Base-by-base conservation (phyloP, 2,888 invertebrate genomes). In the Acanthacorydalis orientalis region DNA sequence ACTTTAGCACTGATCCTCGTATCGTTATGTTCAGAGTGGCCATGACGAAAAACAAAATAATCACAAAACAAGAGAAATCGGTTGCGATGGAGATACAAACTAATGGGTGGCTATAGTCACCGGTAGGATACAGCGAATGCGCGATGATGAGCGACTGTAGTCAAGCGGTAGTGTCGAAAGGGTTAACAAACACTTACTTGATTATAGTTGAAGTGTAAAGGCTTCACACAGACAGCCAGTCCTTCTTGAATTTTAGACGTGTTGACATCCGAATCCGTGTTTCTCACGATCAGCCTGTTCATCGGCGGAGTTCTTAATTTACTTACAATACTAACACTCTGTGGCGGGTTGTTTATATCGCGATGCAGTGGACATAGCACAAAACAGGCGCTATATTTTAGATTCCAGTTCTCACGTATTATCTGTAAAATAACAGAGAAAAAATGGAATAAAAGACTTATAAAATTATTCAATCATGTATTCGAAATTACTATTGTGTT, bases 351-450 rank as follows among this genome's bases (percentile, higher is more conserved):
- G 4, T 73, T 70, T 47, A 74, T 63, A 47, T 76, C 74, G 43
- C 70, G 68, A 33, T 77, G 75, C 49, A 89, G 67, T 8, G 86
- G 80, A 57, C 91, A 92, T 51, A 90, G 69, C 31, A 92, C 78
- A 63, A 90, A 92, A 57, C 86, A 84, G 8, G 92, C 92, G 61
- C 88, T 89, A 67, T 88, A 92, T 61, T 88, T 87, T 31, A 92
- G 69, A 62, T 88, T 91, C 92, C 92, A 92, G 62, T 92, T 91
- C 63, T 92, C 92, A 16, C 90, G 74, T 49, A 92, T 91, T 3
- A 87, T 79, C 83, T 78, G 57, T 38, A 57, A 56, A 42, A 51
- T 47, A 52, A 46, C 35, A 43, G 43, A 53, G 23, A 16, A 12
- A n/a, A n/a, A n/a, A n/a, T n/a, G n/a, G n/a, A n/a, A n/a, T n/a